These are phyloP conservation scores for Antechinus flavipes DNA, from an alignment of 2,113 vertebrate species.

Conservation along the genomic window DNA sequence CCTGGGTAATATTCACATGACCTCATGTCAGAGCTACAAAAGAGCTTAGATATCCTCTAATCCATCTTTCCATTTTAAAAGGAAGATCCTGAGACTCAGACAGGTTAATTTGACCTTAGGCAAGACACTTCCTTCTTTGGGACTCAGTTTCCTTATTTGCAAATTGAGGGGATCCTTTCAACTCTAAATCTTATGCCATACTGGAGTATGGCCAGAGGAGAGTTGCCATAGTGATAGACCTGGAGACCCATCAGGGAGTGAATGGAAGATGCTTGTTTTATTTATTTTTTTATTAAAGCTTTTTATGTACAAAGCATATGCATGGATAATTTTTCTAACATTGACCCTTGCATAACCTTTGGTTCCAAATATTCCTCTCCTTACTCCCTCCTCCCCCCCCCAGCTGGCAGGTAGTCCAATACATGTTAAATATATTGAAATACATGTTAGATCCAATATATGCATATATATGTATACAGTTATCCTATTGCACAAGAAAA, in stretches of 20 bases:
- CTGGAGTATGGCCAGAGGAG: neutral
- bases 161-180: neutral
- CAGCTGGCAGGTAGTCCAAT: no score
- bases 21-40: neutral
- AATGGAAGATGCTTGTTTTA: neutral
- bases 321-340: no score
- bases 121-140: neutral
- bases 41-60: neutral
- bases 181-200: neutral
- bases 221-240: neutral
- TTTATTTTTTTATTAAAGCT: no score
- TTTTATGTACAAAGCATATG: no score
- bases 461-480: no score
- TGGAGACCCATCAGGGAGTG: neutral
- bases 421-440: no score
- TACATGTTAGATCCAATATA: no score
- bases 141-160: neutral
- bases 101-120: neutral
- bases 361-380: no score
- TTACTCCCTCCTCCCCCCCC: no score
- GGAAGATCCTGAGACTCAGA: neutral
- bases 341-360: no score
- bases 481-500: no score
- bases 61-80: neutral
- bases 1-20: neutral